These are phyloP conservation scores for Saccopteryx leptura DNA, from an alignment of 2,113 vertebrate genomes.

Conservation along the genomic window DNA sequence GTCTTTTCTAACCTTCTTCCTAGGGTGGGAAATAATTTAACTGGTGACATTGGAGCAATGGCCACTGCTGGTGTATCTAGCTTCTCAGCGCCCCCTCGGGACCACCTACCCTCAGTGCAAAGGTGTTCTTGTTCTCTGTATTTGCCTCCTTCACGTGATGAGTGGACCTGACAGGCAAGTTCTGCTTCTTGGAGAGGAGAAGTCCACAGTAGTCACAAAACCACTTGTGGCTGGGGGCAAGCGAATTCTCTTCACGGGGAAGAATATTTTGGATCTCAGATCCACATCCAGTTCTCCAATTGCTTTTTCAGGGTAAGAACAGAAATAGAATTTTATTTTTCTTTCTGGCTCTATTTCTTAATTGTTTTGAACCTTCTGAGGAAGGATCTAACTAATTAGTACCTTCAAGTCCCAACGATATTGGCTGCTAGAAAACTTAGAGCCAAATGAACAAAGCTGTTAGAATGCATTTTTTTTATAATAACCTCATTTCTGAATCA, in stretches of 20 bases:
- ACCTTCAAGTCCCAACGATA: background rate
- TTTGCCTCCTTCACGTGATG: background rate
- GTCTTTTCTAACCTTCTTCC: background rate
- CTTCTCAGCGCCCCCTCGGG: background rate
- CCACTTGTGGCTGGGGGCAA: background rate
- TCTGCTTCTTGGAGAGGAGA: background rate
- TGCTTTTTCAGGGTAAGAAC: background rate
- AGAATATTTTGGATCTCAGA: background rate
- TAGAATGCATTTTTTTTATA: constrained; percentile 9
- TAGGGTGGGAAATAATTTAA: background rate
- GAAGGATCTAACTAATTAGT: constrained; percentile 61
- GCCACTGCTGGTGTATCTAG: background rate
- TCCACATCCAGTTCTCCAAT: background rate
- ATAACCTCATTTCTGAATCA: background rate
- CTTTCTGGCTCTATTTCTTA: constrained; percentile 4
- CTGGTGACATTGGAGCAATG: background rate
- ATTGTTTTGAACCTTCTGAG: constrained; percentile 28
- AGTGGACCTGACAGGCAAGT: background rate
- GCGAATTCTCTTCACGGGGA: background rate
- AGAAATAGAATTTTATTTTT: background rate
- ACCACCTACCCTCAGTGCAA: background rate
- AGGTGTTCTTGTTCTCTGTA: background rate
- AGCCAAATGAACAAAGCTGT: background rate
- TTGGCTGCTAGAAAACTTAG: background rate
- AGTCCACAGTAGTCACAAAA: background rate